Base-by-base conservation (phyloP, 2,888 invertebrate species). In the Scrobipalpa atriplicella region DNA sequence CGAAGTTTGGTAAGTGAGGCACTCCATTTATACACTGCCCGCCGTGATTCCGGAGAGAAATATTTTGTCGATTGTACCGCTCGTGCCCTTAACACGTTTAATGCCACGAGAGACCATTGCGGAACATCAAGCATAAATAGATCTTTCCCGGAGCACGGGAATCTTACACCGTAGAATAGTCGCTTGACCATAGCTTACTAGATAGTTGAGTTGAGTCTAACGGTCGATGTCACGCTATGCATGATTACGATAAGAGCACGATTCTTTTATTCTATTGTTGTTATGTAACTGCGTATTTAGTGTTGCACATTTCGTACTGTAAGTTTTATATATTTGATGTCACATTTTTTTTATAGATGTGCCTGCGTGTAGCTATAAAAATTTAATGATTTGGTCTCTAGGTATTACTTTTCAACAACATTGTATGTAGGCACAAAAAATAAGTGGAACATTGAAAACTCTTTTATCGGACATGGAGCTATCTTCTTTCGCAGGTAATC, bases 1-100 rank as follows among this genome's bases (percentile, higher is more conserved):
- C 88, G 91, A 91, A 90, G 90, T 92, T 91, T 90, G 92, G 92
- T 92, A 92, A 92, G 92, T 92, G 90, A 92, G 92, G 92, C 91
- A 89, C 92, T 92, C 92, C 92, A 91, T 92, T 87, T 80, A 84
- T 89, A 87, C 86, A 91, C 91, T 92, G 91, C 91, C 89, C 90
- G 89, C 77, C 90, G 92, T 92, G 92, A 92, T 91, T 88, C 92
- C 92, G 90, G 92, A 92, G 92, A 92, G 92, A 92, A 92, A 92
- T 92, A 92, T 92, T 92, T 92, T 85, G 92, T 91, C 86, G 87
- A 90, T 89, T 92, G 92, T 91, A 89, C 92, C 92, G 92, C 91
- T 81, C 82, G 83, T 85, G 84, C 83, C 85, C 86, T 86, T 79
- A 84, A 85, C 84, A 85, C 85, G 85, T 84, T 84, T 83, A 81